Evolutionary conservation across 2,797 vertebrate genomes (phyloP), one percentile per base, ranked within the genome.

Genomic region (Silurus lanzhouensis): DNA sequence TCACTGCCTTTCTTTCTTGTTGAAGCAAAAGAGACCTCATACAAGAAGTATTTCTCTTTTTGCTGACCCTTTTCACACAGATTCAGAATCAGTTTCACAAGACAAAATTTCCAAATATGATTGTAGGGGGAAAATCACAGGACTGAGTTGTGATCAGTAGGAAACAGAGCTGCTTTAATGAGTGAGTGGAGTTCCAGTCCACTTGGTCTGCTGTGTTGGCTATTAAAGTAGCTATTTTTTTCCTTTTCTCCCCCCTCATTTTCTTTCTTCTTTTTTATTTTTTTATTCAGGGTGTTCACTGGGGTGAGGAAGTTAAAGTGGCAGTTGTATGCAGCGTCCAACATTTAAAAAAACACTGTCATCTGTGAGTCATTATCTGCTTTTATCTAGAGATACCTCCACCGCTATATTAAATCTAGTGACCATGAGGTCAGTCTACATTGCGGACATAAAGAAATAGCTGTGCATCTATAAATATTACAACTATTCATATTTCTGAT

Each of bases 151-250:
- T 57, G 52, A 27, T 57, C 72, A 57, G 25, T 31, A 57, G 27
- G 15, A 77, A 58, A 77, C n/a, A 57, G 14, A 25, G 15, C 27
- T 3, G 6, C 58, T 58, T 76, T 77, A 77, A 77, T 77, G 74
- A 77, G 74, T 22, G 55, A 77, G 55, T 31, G 25, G 55, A 60
- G 55, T 79, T 79, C 58, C 31, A 79, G 76, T 61, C 76, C 58
- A n/a, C 76, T 78, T 78, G 57, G 31, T 61, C 57, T 78, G 76
- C 58, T 61, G 57, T 20, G 17, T 38, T 61, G 57, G 55, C 58
- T 38, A 22, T 79, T 79, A 79, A 63, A 79, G 19, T 13, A 14
- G 10, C 5, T 38, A 10, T 38, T 9, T 3, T 22, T 58, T 12
- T 57, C 14, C 17, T 57, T 55, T 74, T 6, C 2, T 14, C 1